These are phyloP conservation scores for Limnephilus lunatus DNA, from an alignment of 2,888 invertebrate genomes.

Conservation along the genomic window DNA sequence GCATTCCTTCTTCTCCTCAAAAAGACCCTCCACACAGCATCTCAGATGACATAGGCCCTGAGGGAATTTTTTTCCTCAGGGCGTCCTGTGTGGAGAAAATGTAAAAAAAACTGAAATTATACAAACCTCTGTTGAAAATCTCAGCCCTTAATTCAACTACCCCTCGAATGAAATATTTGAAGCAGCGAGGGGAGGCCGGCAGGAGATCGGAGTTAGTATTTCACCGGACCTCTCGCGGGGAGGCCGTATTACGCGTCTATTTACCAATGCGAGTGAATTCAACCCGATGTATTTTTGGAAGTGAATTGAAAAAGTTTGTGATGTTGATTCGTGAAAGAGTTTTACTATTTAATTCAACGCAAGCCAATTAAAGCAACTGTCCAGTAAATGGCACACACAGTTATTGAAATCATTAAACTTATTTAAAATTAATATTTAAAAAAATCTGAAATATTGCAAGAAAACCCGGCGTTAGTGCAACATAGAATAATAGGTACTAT, in stretches of 20 bases:
- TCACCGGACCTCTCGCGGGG: background rate
- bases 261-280: background rate
- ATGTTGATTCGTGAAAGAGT: background rate
- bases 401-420: background rate
- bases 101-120: no score
- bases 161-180: background rate
- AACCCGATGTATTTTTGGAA: background rate
- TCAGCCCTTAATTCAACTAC: background rate
- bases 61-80: no score
- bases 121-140: background rate
- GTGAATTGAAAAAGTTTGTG: background rate
- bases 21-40: no score
- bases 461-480: no score
- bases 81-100: no score
- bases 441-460: no score
- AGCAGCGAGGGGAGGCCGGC: background rate
- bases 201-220: background rate
- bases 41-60: no score
- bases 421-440: no score
- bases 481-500: no score
- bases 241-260: background rate
- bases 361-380: background rate
- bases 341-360: background rate
- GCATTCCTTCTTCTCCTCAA: no score
- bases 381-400: background rate